Conservation (phyloP, 2,888 invertebrate genomes). For the Macrophya annulata region DNA sequence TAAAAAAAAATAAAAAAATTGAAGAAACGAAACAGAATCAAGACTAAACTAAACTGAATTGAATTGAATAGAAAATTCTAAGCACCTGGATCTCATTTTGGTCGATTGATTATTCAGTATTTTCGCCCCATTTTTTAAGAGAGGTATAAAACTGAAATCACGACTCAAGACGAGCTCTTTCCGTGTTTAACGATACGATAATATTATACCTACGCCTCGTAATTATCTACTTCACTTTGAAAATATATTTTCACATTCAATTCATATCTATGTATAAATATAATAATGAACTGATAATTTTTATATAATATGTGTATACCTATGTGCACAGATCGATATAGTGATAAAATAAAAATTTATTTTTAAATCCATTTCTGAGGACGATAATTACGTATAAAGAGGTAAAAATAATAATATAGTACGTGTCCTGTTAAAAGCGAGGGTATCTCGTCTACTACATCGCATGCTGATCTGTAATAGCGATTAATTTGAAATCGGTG, state of each 20-base stretch:
- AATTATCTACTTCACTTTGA: background rate
- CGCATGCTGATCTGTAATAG: background rate
- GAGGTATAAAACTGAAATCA: slow-evolving; percentile 3
- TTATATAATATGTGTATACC: background rate
- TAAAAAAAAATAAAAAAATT: too few species aligned
- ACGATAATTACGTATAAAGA: background rate
- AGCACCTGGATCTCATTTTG: background rate
- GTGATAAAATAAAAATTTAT: background rate
- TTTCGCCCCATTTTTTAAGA: background rate
- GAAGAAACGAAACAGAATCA: background rate
- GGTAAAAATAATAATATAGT: background rate
- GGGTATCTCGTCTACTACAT: background rate
- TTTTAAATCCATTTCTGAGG: background rate
- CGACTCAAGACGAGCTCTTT: background rate
- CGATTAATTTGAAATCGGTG: slow-evolving; percentile 23
- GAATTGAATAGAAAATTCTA: background rate
- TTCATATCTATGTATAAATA: background rate
- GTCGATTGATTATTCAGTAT: slow-evolving; percentile 28
- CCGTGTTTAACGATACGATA: background rate
- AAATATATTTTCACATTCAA: background rate
- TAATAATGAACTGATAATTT: background rate
- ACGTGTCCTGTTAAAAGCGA: background rate
- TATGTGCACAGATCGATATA: background rate
- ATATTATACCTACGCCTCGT: background rate
- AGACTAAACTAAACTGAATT: background rate